These are phyloP conservation scores for Chrysomallon squamiferum DNA, from an alignment of 1,140 invertebrate species.

Conservation along the genomic window DNA sequence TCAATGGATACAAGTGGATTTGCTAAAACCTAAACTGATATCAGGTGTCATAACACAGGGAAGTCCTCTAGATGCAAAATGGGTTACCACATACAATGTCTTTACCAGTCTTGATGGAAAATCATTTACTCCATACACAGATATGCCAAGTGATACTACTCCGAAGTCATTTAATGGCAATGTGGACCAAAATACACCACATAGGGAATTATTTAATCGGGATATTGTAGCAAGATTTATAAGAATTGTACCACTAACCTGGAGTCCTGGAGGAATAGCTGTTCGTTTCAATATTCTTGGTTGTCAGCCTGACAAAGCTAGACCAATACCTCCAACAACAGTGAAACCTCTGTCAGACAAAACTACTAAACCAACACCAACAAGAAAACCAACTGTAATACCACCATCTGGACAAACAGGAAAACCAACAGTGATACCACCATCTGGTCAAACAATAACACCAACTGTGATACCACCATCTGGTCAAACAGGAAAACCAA, in stretches of 20 bases:
- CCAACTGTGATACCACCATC: no score
- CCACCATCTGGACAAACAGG: no score
- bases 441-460: no score
- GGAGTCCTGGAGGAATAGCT: constrained; percentile 10
- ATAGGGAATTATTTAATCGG: constrained; percentile 39
- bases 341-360: neutral
- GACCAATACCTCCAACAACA: neutral
- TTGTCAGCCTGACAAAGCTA: constrained; percentile 25
- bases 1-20: constrained; percentile 67
- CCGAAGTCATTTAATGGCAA: constrained; percentile 36
- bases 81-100: constrained; percentile 78
- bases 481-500: no score
- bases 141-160: constrained; percentile 11
- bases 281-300: constrained; percentile 42
- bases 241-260: constrained; percentile 21
- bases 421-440: no score
- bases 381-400: constrained; percentile 4
- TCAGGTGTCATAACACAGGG: constrained; percentile 80
- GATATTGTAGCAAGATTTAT: constrained; percentile 42
- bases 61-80: constrained; percentile 58
- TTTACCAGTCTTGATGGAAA: constrained; percentile 43
- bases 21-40: constrained; percentile 72
- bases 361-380: constrained; percentile 10
- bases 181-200: constrained; percentile 29
- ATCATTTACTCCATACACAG: constrained; percentile 27